Conservation (phyloP, 2,797 vertebrate genomes). For the Oreortyx pictus region DNA sequence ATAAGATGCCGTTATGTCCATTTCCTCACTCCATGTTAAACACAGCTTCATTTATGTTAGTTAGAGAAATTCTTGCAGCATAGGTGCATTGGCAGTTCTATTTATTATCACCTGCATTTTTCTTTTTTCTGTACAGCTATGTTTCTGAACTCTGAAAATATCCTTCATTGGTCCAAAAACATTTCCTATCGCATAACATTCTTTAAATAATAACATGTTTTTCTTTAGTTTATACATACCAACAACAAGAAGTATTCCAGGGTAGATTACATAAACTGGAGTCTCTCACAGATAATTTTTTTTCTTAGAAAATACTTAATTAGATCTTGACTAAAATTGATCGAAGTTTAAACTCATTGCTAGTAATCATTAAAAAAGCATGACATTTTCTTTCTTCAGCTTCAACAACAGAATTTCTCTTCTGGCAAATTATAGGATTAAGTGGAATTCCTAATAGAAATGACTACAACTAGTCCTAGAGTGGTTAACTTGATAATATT, state of each 20-base stretch:
- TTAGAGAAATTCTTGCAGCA: not conserved
- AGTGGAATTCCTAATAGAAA: not conserved
- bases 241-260: not conserved
- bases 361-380: not conserved
- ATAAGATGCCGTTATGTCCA: not conserved
- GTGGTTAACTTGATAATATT: not conserved
- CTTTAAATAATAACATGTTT: not conserved
- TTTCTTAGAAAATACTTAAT: not conserved
- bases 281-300: not conserved
- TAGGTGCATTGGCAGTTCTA: not conserved
- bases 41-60: not conserved
- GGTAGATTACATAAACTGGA: not conserved
- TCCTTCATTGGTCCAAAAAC: not conserved
- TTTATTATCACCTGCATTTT: not conserved
- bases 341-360: not conserved
- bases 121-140: not conserved
- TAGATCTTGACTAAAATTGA: not conserved
- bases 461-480: not conserved
- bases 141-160: not conserved
- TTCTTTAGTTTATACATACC: not conserved
- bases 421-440: not conserved
- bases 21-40: not conserved
- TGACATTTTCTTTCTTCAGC: not conserved
- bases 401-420: not conserved
- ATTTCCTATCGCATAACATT: accelerated